Base-by-base conservation (phyloP, 2,797 vertebrate species). In the Todus mexicanus region DNA sequence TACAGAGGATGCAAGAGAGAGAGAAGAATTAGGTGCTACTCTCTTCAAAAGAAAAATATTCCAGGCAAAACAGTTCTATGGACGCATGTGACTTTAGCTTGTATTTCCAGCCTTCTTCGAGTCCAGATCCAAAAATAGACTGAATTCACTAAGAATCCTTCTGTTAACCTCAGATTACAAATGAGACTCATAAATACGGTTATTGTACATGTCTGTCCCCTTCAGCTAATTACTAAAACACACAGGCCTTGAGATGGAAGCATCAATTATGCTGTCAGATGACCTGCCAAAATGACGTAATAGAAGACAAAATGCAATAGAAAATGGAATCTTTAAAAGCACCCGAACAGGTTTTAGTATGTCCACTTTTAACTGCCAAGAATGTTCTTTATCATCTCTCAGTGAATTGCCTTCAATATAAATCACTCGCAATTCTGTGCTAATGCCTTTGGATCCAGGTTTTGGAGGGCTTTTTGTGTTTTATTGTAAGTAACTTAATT, bases 141-240 rank as follows among this genome's bases (percentile, higher is more conserved):
- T 21, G 45, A 78, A 88, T 76, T 94, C 76, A 50, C 43, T 5
- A 73, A 57, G 54, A 94, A 87, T 87, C 40, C 40, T 84, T 64
- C 86, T 48, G 66, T 59, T 70, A 83, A 54, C 59, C 68, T 89
- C 84, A 75, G 79, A 86, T 56, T 90, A 56, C 47, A 37, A 87
- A 87, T 77, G 17, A 61, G 56, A 81, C 35, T 79, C 37, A 64
- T 47, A 92, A 84, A 85, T 71, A 59, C 38, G 59, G 40, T 83
- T 85, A 75, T 25, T 78, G 63, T 89, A 66, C 11, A n/a, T 12
- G 10, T 63, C 66, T 57, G 20, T 76, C 40, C 82, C 65, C n/a
- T 68, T 82, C 71, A 84, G 59, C 53, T 86, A 84, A 91, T 87
- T 92, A 53, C 63, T 90, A 57, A 79, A 95, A 54, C 57, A 90